Evolutionary conservation across 2,888 invertebrate species (phyloP).

Genomic region (Drosophila koepferae): DNA sequence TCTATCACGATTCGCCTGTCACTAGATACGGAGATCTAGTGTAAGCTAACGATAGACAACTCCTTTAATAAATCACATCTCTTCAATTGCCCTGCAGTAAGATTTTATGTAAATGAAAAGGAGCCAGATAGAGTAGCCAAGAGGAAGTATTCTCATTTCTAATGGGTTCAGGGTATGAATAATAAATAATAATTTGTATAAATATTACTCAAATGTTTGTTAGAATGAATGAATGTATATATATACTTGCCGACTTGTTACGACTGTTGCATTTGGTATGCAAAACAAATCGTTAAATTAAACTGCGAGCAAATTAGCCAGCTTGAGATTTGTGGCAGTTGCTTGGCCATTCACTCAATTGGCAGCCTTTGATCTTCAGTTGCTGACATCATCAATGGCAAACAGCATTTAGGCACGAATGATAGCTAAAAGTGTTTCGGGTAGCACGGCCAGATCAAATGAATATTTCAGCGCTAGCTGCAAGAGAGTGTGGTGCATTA

Average conservation of each 20-base stretch:
- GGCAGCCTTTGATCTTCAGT: conserved; percentile 65
- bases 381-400: conserved; percentile 64
- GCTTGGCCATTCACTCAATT: conserved; percentile 56
- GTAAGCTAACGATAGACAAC: no score
- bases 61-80: no score
- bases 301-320: conserved; percentile 51
- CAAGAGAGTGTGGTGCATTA: conserved; percentile 25
- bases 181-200: no score
- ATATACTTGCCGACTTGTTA: background rate
- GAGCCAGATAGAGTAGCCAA: no score
- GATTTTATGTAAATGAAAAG: no score
- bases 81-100: no score
- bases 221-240: no score
- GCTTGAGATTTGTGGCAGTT: conserved; percentile 44
- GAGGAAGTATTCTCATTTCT: no score
- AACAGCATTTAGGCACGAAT: conserved; percentile 21
- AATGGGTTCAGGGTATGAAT: no score
- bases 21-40: no score
- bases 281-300: conserved; percentile 55
- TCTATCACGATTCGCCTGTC: no score
- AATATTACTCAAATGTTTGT: no score
- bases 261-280: conserved; percentile 26
- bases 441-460: conserved; percentile 69
- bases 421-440: conserved; percentile 24
- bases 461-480: conserved; percentile 42